Base-by-base conservation (phyloP, 2,113 vertebrate species). In the Macrotis lagotis region DNA sequence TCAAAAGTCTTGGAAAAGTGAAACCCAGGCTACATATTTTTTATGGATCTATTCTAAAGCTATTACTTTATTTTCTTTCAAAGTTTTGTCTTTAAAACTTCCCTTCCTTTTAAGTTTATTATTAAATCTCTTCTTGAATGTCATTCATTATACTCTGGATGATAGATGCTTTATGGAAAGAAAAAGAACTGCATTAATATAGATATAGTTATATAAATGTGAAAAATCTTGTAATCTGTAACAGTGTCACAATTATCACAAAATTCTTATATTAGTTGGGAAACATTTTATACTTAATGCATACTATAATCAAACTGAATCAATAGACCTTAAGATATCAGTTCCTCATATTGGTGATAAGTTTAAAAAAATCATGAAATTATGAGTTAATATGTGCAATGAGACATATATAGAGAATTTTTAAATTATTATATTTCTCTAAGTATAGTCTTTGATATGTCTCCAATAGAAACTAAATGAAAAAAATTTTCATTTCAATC, bases 51-150 rank as follows among this genome's bases (percentile, higher is more conserved):
- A 89, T 48, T 44, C 44, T 89, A 48, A 2, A 50, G 16, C 3
- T 88, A 47, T 0, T 3, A 16, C 11, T 92, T 91, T 26, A 31
- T 89, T 94, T 92, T 50, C 95, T 91, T 37, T 95, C 92, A 92
- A 90, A 91, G 93, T 92, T 89, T 93, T 95, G 8, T 93, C 89
- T 92, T 96, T 90, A 95, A 95, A 94, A 9, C 52, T 91, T 96
- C 59, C 22, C 50, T 96, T 94, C 97, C 91, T 92, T 48, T 95
- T 96, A 95, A 93, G n/a, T 5, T 93, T 95, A 74, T 95, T 90
- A 97, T 97, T 97, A 95, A 26, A 95, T 96, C 91, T 96, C 48
- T 93, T 4, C 8, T 93, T 93, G 51, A 97, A 96, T 95, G 55
- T 8, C 48, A 93, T 96, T 97, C 96, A 91, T 96, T 96, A 95